phyloP scores from a whole-genome alignment of 2,888 invertebrate genomes.

The Drosophila nigricruria region DNA sequence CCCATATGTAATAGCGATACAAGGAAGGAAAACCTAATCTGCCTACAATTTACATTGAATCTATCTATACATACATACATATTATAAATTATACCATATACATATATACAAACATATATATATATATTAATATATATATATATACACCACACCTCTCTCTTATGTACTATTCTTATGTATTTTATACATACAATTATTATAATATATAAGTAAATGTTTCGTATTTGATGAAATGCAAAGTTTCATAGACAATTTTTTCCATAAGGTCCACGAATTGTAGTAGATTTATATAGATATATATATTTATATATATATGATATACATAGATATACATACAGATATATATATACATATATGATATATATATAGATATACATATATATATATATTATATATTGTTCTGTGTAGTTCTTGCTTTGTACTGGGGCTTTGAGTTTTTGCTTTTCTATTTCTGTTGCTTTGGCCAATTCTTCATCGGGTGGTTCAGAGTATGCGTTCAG shows the following conservation, averaged over 20 bases:
- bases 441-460: conserved; percentile 1
- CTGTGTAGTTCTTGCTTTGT: conserved; percentile 42
- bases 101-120: conserved; percentile 47
- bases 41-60: conserved; percentile 72
- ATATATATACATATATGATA: not conserved
- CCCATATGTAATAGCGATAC: conserved; percentile 25
- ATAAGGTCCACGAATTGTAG: not conserved
- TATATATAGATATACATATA: conserved; percentile 2
- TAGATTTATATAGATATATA: not conserved
- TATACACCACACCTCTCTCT: conserved; percentile 45
- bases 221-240: conserved; percentile 53
- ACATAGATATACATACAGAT: conserved; percentile 6
- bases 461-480: not conserved
- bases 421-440: conserved; percentile 33
- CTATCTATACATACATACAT: conserved; percentile 52
- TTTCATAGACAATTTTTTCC: conserved; percentile 13
- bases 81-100: conserved; percentile 47
- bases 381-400: not conserved
- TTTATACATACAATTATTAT: conserved; percentile 75
- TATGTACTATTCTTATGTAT: conserved; percentile 81
- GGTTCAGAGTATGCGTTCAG: conserved; percentile 66
- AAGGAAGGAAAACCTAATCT: conserved; percentile 70
- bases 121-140: conserved; percentile 49
- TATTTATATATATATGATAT: not conserved
- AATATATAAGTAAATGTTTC: conserved; percentile 77